phyloP scores from a whole-genome alignment of 2,113 vertebrate species.

The Corydoras maculifer region DNA sequence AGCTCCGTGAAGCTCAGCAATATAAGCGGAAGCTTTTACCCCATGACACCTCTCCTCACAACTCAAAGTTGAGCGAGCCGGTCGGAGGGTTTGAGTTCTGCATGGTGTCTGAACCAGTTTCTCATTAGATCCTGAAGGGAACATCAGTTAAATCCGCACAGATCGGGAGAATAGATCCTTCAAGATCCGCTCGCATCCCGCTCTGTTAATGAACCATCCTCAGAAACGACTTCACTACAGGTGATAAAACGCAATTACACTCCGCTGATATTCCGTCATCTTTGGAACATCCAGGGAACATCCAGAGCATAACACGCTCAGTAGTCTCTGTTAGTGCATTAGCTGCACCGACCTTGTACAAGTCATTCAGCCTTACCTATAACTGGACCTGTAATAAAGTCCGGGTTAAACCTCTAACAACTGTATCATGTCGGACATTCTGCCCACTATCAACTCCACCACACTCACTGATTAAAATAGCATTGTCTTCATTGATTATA shows the following conservation, averaged over 20 bases:
- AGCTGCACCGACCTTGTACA: too few relatives aligned
- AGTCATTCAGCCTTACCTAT: too few relatives aligned
- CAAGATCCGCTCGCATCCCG: slow-evolving; percentile 4
- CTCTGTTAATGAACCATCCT: not conserved
- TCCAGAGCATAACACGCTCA: too few relatives aligned
- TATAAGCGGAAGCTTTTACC: not conserved
- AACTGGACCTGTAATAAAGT: too few relatives aligned
- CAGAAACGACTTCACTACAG: not conserved
- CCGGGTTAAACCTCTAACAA: too few relatives aligned
- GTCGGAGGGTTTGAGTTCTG: not conserved
- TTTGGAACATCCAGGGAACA: too few relatives aligned
- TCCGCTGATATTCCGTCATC: not conserved
- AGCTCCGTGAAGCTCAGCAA: not conserved
- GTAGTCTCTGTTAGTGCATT: too few relatives aligned
- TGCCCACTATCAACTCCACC: too few relatives aligned
- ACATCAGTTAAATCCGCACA: slow-evolving; percentile 31
- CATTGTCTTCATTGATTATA: too few relatives aligned
- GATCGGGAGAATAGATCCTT: slow-evolving; percentile 11
- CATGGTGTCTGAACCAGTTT: slow-evolving; percentile 32
- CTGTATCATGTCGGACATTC: too few relatives aligned
- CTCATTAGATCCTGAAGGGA: slow-evolving; percentile 34
- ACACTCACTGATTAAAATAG: too few relatives aligned
- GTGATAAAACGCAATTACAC: not conserved
- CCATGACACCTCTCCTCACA: not conserved
- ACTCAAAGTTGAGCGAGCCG: slow-evolving; percentile 13